Evolutionary conservation across 92 coral and sea anemone species (phyloP), one percentile per base, ranked within the genome.

Genomic region (Heliopora coerulea): DNA sequence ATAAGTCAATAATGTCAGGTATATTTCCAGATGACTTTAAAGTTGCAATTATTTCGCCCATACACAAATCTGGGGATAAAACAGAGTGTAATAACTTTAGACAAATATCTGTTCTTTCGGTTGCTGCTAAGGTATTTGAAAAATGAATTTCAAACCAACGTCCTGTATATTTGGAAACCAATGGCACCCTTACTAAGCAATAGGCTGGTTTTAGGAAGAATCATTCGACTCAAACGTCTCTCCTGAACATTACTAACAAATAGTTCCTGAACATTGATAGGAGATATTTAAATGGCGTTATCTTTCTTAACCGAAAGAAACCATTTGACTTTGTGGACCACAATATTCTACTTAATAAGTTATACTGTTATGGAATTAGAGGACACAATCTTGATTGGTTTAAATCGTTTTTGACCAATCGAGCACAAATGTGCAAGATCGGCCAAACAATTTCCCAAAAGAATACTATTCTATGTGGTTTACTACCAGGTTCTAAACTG

Each of bases 41-140:
- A 25, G n/a, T n/a, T n/a, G n/a, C n/a, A n/a, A n/a, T n/a, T n/a
- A n/a, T n/a, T n/a, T n/a, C n/a, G n/a, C n/a, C 64, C 27, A 13
- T 59, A 59, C 35, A 59, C 27, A 80, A 80, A 46, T 34, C 25
- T 14, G 76, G 59, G 6, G 7, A 4, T 10, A 54, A 59, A 1
- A 30, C 34, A 11, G 52, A 68, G 10, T 28, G 42, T 7, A 19
- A 54, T 54, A 80, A 73, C 57, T 80, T 59, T 73, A 78, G 85
- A 21, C 80, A 80, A 27, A 73, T 56, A 56, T 56, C 62, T 17
- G 30, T 56, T 19, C 11, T 56, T 18, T 56, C 62, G 11, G 29
- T 56, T 18, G 29, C 24, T 18, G 24, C 62, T 17, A 56, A 56
- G 30, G 62, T 23, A 14, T 56, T 56, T 56, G n/a, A n/a, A n/a